Conservation (phyloP, 2,797 vertebrate species). For the Eulemur rubriventer region DNA sequence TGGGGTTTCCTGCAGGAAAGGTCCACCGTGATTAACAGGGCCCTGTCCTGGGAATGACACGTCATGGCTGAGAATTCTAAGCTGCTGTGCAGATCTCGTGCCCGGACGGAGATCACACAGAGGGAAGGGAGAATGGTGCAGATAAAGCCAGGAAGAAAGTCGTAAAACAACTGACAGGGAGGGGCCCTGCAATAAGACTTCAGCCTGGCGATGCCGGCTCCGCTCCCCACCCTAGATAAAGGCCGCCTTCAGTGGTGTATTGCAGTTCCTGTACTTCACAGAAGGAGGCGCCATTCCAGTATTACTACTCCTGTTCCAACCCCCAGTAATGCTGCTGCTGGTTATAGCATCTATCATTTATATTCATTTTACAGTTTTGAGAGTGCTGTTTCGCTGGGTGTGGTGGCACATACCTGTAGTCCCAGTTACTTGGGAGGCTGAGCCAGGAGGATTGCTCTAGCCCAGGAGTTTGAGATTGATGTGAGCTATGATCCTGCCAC, state of each 20-base stretch:
- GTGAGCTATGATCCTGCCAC: background rate
- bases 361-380: background rate
- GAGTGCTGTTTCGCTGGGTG: background rate
- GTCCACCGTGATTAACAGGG: background rate
- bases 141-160: background rate
- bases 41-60: rapidly evolving
- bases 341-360: background rate
- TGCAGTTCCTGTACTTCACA: background rate
- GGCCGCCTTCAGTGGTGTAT: too few species aligned
- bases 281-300: background rate
- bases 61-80: background rate
- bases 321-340: background rate
- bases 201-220: background rate
- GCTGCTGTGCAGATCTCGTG: background rate
- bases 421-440: background rate
- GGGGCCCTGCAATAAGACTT: background rate
- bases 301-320: background rate
- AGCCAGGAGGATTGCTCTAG: background rate
- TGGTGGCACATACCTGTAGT: background rate
- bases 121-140: background rate
- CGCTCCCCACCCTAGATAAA: background rate
- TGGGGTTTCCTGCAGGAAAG: background rate
- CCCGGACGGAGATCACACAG: background rate
- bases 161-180: background rate
- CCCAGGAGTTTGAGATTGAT: background rate